Evolutionary conservation across 2,888 invertebrate genomes (phyloP), one percentile per base, ranked within the genome.

Genomic region (Mythimna albipuncta): DNA sequence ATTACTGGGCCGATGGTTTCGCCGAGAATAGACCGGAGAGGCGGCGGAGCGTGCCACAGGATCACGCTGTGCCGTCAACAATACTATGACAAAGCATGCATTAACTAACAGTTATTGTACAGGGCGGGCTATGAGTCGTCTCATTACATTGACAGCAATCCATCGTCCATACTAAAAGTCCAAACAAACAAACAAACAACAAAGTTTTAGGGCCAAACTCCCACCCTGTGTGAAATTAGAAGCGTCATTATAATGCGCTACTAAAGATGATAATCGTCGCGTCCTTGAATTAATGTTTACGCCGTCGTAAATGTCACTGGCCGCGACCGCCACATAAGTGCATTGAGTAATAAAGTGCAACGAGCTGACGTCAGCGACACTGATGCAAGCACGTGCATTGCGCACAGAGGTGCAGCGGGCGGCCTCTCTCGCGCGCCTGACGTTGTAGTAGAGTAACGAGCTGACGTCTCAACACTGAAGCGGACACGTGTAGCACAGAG

Each of bases 401-500:
- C 54, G 41, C 61, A 63, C 41, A 41, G 41, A 2, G 41, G 21
- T 19, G 35, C 69, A n/a, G 44, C 26, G n/a, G 10, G 47, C n/a
- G 35, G 11, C 47, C 47, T n/a, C 47, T 35, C 35, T n/a, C 11
- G 41, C 10, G 3, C 10, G 11, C 10, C 41, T 41, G 41, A 41
- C 41, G 41, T 41, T 41, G 41, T 10, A 41, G 54, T 64, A 55
- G 26, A 55, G 47, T 41, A 63, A 64, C 13, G 52, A 55, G 57
- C 54, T 64, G 75, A 75, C 81, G 50, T 81, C 54, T 80, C 19
- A 21, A 7, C 44, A 61, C 50, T 80, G 58, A 16, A 44, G n/a
- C 57, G 13, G 13, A 57, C 81, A 66, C 69, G 63, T 66, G 55
- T 65, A 62, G 41, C 61, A 63, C 11, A 41, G 41, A 11, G 41